Evolutionary conservation across 2,113 vertebrate genomes (phyloP).

Genomic region (Hyaena hyaena): DNA sequence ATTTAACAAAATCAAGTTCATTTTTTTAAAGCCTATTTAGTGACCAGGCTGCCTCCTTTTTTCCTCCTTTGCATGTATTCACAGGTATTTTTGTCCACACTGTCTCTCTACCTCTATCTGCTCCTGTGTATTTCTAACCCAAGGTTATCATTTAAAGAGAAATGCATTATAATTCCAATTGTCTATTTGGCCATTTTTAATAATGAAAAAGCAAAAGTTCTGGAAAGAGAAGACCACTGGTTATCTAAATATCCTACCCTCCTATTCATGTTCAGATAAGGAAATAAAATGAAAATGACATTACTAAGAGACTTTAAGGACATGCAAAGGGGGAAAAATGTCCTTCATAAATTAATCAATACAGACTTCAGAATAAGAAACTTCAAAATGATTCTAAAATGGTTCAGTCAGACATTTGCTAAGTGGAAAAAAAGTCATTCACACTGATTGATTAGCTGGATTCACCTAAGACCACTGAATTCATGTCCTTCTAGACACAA

Average conservation of each 20-base stretch:
- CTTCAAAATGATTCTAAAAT: constrained; percentile 11
- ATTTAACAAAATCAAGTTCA: neutral
- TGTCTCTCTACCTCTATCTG: neutral
- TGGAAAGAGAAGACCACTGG: neutral
- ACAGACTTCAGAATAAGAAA: constrained; percentile 3
- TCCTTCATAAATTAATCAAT: neutral
- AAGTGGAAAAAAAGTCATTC: neutral
- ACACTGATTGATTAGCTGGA: constrained; percentile 5
- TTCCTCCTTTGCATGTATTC: neutral
- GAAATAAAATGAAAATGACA: constrained; percentile 17
- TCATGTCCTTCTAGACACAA: neutral
- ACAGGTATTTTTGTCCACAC: neutral
- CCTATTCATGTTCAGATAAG: neutral
- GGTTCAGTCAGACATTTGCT: neutral
- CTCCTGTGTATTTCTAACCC: neutral
- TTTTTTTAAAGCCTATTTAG: neutral
- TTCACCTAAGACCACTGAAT: neutral
- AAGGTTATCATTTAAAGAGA: neutral
- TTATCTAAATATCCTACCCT: neutral
- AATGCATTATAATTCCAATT: neutral
- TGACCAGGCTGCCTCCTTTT: neutral
- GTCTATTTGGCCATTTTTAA: neutral
- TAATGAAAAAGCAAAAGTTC: neutral
- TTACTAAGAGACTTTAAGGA: neutral
- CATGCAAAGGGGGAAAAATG: neutral